Evolutionary conservation across 1,140 invertebrate species (phyloP).

Genomic region (Argopecten irradians): DNA sequence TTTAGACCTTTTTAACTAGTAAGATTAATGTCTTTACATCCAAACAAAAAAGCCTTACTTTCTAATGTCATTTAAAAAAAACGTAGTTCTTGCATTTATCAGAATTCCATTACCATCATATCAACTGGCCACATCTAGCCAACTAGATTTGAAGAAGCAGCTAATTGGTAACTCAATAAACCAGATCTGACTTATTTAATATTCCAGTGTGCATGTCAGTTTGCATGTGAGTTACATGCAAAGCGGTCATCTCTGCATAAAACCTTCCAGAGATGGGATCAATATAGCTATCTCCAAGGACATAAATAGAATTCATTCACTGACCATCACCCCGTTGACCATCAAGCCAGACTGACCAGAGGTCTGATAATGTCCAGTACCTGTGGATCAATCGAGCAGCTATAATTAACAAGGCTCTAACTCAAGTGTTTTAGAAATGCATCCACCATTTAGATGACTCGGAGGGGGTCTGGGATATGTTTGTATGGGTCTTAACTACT

Average conservation of each 20-base stretch:
- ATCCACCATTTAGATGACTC: slow-evolving; percentile 4
- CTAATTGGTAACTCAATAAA: not conserved
- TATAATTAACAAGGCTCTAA: not conserved
- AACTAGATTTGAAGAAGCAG: not conserved
- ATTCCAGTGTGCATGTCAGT: not conserved
- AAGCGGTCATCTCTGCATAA: not conserved
- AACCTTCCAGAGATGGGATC: not conserved
- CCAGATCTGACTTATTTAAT: not conserved
- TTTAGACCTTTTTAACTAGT: too few species aligned
- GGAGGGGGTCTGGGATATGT: slow-evolving; percentile 7
- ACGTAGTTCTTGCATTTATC: too few species aligned
- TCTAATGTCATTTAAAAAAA: too few species aligned
- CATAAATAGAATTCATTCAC: slow-evolving; percentile 18
- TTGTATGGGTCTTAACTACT: not conserved
- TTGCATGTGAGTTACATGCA: not conserved
- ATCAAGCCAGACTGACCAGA: not conserved
- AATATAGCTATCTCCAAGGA: not conserved
- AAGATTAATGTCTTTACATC: too few species aligned
- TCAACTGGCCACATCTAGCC: too few species aligned
- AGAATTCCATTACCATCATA: too few species aligned
- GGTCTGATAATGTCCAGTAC: slow-evolving; percentile 14
- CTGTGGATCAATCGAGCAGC: slow-evolving; percentile 5
- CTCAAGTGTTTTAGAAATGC: slow-evolving; percentile 16
- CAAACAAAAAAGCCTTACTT: too few species aligned
- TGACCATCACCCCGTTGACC: not conserved